Base-by-base conservation (phyloP, 2,888 invertebrate genomes). In the Trissoscelio sp. region DNA sequence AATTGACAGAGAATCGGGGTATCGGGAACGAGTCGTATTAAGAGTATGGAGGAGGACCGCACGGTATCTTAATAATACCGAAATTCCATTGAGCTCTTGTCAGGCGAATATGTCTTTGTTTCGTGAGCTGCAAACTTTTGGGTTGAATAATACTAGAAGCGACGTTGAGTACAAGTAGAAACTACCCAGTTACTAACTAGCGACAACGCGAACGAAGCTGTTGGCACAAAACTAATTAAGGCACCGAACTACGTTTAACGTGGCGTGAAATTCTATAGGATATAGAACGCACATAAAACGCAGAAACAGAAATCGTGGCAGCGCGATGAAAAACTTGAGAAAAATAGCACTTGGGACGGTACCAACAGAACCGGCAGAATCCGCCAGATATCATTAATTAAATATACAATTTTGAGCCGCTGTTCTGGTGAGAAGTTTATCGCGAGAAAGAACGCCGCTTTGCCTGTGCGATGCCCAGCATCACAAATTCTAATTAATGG, bases 211-310 rank as follows among this genome's bases (percentile, higher is more conserved):
- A 80, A 81, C 69, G 83, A 67, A 80, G 83, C 79, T 83, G 83
- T 83, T 83, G 85, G 85, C 85, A 85, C 84, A 86, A 87, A 87
- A 86, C 86, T 88, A 88, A 88, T 88, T 88, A 87, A 86, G 84
- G 86, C 85, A 85, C 81, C 83, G 85, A 87, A 86, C 84, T 85
- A 83, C 83, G 84, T 85, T 85, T 85, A 85, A 83, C 84, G 84
- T 84, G 83, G 85, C 85, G 81, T 81, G 84, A 83, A 85, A 86
- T 87, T 86, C 85, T 83, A 83, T 79, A 79, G 78, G 79, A 82
- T 74, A 83, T 84, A 75, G 66, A 66, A 75, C 58, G 77, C 82
- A 81, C 80, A 83, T 85, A 86, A 85, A 85, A 83, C 75, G 83
- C 58, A 73, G 78, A 75, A 79, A 80, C 77, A 55, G 74, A 16